Evolutionary conservation across 2,113 vertebrate genomes (phyloP), one percentile per base, ranked within the genome.

Genomic region (Clupea harengus): DNA sequence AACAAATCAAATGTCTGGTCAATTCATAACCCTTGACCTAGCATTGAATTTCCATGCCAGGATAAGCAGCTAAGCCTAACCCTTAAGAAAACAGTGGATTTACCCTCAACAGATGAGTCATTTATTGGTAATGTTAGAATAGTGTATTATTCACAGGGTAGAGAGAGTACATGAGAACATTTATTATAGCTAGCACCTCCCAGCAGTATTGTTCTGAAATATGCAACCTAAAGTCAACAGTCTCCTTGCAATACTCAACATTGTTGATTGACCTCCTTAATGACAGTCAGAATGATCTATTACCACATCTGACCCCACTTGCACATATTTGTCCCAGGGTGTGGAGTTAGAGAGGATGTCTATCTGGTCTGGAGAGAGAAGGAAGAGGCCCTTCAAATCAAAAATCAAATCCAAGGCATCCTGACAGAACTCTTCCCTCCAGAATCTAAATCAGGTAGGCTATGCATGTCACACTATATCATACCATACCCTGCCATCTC

Each of bases 291-390:
- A 39, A 32, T 28, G 1, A 20, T 54, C 39, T 49, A n/a, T 83
- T 78, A 78, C 39, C 72, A 10, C 32, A 39, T 50, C 44, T 10
- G 9, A 39, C 47, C 11, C 0, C 20, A 39, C 39, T 39, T 39
- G 39, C 39, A 39, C 39, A 39, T 39, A 39, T 39, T 83, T 89
- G 89, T 85, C 45, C 90, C 83, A 94, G 95, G 92, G 54, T 93
- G 92, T 45, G 95, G 93, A 78, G 92, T 96, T 84, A 46, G 92
- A 92, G 95, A 96, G 90, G 96, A 97, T 54, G 93, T 96, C 28
- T 96, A 94, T 85, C 89, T 96, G 88, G 93, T 97, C 60, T 95
- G 94, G 95, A 95, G 86, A 25, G 96, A 97, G 83, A 17, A 96
- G 88, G 93, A 94, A n/a, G 94, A 96, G 91, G 95, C 96, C 52